Conservation (phyloP, 2,113 vertebrate genomes). For the Paratilapia polleni region DNA sequence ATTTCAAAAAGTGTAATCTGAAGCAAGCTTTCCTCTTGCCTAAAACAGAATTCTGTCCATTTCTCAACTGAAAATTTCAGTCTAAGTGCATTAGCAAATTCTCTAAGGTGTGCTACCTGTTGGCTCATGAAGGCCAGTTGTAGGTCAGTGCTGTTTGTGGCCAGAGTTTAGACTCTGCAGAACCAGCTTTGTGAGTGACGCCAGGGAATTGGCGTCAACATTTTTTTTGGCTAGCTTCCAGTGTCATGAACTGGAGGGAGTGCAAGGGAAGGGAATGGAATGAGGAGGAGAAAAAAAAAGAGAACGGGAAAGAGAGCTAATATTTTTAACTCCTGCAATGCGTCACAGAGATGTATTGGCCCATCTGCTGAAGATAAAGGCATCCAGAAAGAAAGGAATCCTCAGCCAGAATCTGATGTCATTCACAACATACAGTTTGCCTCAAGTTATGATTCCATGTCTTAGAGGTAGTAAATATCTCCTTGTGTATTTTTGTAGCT, state of each 20-base stretch:
- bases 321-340: slow-evolving; percentile 70
- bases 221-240: slow-evolving; percentile 74
- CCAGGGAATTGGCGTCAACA: slow-evolving; percentile 69
- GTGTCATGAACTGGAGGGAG: slow-evolving; percentile 69
- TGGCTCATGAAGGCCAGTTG: neutral
- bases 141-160: neutral
- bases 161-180: slow-evolving; percentile 27
- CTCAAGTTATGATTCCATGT: slow-evolving; percentile 27
- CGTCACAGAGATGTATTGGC: slow-evolving; percentile 55
- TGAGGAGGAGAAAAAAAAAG: slow-evolving; percentile 1
- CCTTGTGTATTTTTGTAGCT: slow-evolving; percentile 15
- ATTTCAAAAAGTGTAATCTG: slow-evolving; percentile 11
- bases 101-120: slow-evolving; percentile 36
- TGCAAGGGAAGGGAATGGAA: slow-evolving; percentile 57
- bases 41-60: neutral
- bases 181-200: slow-evolving; percentile 46
- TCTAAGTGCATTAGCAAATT: slow-evolving; percentile 1
- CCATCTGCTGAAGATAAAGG: slow-evolving; percentile 37
- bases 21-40: neutral
- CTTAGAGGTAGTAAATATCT: slow-evolving; percentile 42
- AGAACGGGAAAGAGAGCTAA: slow-evolving; percentile 52
- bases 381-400: slow-evolving; percentile 18
- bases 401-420: slow-evolving; percentile 33
- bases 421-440: slow-evolving; percentile 3
- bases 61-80: neutral